Evolutionary conservation across 2,113 vertebrate species (phyloP), one percentile per base, ranked within the genome.

Genomic region (Todiramphus chloris): DNA sequence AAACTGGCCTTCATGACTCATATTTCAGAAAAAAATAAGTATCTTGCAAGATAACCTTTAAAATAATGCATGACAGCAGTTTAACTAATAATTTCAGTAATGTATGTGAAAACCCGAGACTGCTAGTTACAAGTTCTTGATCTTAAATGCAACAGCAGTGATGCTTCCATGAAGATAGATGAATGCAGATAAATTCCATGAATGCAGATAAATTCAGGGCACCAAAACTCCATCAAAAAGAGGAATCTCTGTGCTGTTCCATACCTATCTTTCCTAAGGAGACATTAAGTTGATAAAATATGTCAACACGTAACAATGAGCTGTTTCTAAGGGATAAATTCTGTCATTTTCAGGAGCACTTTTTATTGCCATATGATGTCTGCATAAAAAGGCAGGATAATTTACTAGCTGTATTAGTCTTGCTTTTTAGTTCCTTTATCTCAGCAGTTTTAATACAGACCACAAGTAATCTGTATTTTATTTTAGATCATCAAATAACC

Each of bases 271-370:
- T 91, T 90, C 92, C 67, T 44, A 68, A 92, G 76, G 35, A 90
- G 94, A 96, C 76, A 94, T 95, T 97, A 96, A 96, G 37, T 21
- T 96, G 94, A 97, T 92, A 90, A 90, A 97, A 82, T 79, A 93
- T 73, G 66, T 94, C 87, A 90, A 95, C 97, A 94, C 63, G 73
- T 94, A 97, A 95, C 86, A 96, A 89, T 48, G 62, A 97, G 41
- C 80, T 58, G 83, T 93, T 96, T 96, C 84, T 92, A 96, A 89
- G 78, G 93, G 78, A 96, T 56, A 86, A 90, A 96, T 92, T 95
- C 62, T 87, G 50, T 94, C 62, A 89, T 90, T 95, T 96, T 96
- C 59, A 81, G 94, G 87, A 96, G 83, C 35, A 89, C 58, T 31
- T 81, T 83, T 84, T 87, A 93, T 91, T 97, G 63, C 75, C 93